These are phyloP conservation scores for Talpa occidentalis DNA, from an alignment of 2,113 vertebrate genomes.

Conservation along the genomic window DNA sequence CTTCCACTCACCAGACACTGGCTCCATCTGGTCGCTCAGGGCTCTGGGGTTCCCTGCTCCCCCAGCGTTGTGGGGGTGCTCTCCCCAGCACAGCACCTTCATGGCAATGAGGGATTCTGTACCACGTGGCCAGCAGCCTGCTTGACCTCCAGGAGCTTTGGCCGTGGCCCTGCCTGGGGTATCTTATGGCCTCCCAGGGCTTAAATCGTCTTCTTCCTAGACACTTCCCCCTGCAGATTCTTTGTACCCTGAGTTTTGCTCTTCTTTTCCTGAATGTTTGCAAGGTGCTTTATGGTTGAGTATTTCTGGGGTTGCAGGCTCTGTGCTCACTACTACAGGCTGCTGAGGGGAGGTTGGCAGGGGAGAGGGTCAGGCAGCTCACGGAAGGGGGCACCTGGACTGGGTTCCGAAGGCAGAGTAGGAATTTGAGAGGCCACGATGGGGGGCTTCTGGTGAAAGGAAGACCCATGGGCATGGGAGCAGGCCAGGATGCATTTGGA, in stretches of 20 bases:
- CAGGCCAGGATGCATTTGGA: neutral
- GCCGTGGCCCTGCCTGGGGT: neutral
- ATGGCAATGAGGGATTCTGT: neutral
- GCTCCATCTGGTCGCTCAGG: neutral
- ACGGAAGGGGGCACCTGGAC: rapidly evolving
- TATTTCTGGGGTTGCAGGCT: neutral
- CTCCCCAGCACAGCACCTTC: rapidly evolving
- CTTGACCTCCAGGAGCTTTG: no score
- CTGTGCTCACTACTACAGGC: neutral
- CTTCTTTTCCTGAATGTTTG: neutral
- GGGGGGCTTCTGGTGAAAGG: neutral
- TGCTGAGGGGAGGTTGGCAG: neutral
- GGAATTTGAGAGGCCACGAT: neutral
- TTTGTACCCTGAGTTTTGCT: neutral
- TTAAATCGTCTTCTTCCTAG: neutral
- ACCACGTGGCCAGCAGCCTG: neutral
- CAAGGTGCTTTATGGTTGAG: neutral
- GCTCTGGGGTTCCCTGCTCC: neutral
- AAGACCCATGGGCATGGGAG: rapidly evolving
- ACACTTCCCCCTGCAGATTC: neutral
- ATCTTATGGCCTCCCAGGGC: no score
- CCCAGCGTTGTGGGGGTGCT: neutral
- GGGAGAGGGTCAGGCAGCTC: neutral
- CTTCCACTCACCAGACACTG: rapidly evolving
- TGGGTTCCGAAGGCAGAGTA: neutral